Conservation (phyloP, 2,888 invertebrate genomes). For the Iphiclides podalirius region DNA sequence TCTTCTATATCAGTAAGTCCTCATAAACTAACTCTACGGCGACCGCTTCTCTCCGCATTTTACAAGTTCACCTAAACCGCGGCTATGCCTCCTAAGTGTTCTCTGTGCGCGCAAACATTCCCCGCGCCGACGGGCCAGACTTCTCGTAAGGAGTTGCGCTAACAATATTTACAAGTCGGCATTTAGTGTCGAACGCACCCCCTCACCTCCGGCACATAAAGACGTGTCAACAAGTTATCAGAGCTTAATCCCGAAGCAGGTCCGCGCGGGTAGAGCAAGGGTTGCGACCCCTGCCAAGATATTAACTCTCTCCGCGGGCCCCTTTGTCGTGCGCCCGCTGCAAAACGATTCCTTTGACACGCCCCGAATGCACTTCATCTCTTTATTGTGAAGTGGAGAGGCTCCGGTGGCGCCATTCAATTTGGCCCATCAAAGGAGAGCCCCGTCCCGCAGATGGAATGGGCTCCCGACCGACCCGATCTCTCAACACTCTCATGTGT, state of each 20-base stretch:
- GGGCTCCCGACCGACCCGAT: neutral
- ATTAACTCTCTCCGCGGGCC: slow-evolving; percentile 56
- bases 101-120: no score
- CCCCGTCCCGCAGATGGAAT: slow-evolving; percentile 10
- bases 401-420: slow-evolving; percentile 29
- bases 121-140: neutral
- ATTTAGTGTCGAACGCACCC: slow-evolving; percentile 1
- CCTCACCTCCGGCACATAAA: slow-evolving; percentile 27
- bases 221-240: slow-evolving; percentile 33
- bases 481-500: neutral
- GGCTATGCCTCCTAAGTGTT: no score
- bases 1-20: neutral
- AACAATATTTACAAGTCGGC: neutral
- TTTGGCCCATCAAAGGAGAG: slow-evolving; percentile 27
- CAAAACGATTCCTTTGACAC: slow-evolving; percentile 57
- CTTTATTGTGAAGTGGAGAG: slow-evolving; percentile 26
- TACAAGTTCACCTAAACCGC: no score
- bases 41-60: neutral
- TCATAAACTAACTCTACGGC: neutral
- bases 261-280: slow-evolving; percentile 28
- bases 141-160: neutral
- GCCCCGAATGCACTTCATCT: slow-evolving; percentile 39
- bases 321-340: slow-evolving; percentile 47
- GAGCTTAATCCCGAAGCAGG: slow-evolving; percentile 1
- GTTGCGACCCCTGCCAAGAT: slow-evolving; percentile 41